A percentile compares a stretch with the other conserved stretches of the same genome.
Conservation (phyloP, 2,113 vertebrate species). For the Lophura nycthemera region DNA sequence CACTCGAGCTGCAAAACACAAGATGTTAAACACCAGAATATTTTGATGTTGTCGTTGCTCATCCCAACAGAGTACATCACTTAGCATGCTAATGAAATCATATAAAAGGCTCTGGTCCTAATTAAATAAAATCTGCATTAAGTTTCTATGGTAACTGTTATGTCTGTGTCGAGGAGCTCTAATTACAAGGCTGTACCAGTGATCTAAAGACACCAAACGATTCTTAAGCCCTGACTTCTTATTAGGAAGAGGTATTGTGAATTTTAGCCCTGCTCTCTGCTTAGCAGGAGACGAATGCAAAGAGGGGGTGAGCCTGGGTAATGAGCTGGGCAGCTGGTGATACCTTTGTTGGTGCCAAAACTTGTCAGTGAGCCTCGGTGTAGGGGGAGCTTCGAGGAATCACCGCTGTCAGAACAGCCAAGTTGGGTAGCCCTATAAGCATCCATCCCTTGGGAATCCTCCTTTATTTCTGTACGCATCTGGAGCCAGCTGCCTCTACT, state of each 20-base stretch:
- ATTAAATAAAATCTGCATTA: background rate
- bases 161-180: background rate
- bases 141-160: constrained; percentile 52
- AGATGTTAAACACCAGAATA: accelerated
- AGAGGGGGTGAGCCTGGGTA: background rate
- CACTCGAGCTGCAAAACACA: background rate
- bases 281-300: background rate
- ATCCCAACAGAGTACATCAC: background rate
- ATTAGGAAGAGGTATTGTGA: background rate
- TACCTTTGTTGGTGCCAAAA: background rate
- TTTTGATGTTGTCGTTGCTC: background rate
- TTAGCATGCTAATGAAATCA: background rate
- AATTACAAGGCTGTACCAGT: background rate
- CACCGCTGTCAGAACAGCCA: accelerated
- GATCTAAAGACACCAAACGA: background rate
- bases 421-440: background rate
- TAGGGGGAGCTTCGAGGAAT: background rate
- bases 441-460: background rate
- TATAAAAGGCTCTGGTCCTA: background rate
- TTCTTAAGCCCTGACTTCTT: background rate
- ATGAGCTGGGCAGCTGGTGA: background rate
- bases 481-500: accelerated
- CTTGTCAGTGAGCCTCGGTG: background rate
- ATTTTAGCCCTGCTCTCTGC: too few relatives aligned
- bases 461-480: accelerated